phyloP scores from a whole-genome alignment of 2,113 vertebrate genomes.

The Phalacrocorax pelagicus region DNA sequence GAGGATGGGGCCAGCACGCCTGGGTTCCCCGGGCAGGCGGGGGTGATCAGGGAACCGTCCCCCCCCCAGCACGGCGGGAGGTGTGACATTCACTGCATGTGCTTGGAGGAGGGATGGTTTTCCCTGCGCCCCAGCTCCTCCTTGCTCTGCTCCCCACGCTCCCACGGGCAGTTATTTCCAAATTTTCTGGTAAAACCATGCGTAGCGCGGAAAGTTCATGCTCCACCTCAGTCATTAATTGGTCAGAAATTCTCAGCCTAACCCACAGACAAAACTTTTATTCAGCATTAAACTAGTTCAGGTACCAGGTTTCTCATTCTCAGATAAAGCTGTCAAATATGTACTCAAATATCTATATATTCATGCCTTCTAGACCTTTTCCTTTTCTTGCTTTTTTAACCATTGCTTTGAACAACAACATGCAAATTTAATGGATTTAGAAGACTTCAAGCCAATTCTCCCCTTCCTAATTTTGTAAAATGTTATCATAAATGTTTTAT shows the following conservation, averaged over 20 bases:
- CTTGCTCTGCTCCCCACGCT: rapidly evolving
- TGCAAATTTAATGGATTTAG: slow-evolving; percentile 54
- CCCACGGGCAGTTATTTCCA: background rate
- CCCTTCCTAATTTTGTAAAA: slow-evolving; percentile 64
- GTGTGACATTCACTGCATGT: rapidly evolving
- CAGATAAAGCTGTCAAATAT: slow-evolving; percentile 9
- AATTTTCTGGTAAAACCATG: background rate
- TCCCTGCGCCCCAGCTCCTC: background rate
- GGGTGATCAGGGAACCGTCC: background rate
- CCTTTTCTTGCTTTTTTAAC: slow-evolving; percentile 20
- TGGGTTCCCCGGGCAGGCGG: rapidly evolving
- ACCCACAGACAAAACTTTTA: background rate
- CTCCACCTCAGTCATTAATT: background rate
- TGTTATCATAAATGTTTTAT: slow-evolving; percentile 60
- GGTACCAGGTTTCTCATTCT: background rate
- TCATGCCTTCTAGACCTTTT: slow-evolving; percentile 29
- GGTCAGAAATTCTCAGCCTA: background rate
- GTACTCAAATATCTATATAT: background rate
- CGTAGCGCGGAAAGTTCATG: background rate
- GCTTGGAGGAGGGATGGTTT: rapidly evolving
- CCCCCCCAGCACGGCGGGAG: rapidly evolving
- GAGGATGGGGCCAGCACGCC: rapidly evolving
- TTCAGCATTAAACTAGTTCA: background rate
- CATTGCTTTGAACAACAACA: slow-evolving; percentile 59
- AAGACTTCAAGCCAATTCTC: slow-evolving; percentile 61